These are phyloP conservation scores for Aspiorhynchus laticeps DNA, from an alignment of 2,113 vertebrate genomes.

Conservation along the genomic window DNA sequence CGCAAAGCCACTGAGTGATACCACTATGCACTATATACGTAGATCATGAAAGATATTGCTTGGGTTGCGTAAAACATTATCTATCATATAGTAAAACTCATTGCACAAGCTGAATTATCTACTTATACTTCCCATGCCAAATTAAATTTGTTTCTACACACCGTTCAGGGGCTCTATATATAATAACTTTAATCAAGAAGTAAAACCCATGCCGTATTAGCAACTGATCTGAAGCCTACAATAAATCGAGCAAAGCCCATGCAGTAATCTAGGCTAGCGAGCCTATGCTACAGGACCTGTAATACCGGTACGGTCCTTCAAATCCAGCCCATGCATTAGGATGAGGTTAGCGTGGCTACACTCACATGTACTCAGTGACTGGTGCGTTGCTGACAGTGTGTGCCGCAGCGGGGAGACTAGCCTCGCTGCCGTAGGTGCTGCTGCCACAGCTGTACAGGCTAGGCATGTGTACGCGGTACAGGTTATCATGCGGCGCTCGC, in stretches of 20 bases:
- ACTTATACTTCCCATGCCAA: background rate
- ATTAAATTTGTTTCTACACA: background rate
- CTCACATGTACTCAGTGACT: slow-evolving; percentile 98
- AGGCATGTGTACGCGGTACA: slow-evolving; percentile 98
- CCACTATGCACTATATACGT: background rate
- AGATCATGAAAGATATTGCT: background rate
- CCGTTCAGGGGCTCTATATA: background rate
- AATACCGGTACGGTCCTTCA: slow-evolving; percentile 3
- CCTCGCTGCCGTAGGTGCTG: slow-evolving; percentile 93
- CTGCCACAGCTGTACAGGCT: slow-evolving; percentile 98
- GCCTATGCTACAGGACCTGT: slow-evolving; percentile 16
- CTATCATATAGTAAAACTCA: background rate
- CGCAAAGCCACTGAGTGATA: slow-evolving; percentile 22
- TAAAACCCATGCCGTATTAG: slow-evolving; percentile 36
- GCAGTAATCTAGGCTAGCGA: slow-evolving; percentile 24
- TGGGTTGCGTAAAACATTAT: background rate
- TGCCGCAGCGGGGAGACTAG: slow-evolving; percentile 93
- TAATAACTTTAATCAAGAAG: background rate
- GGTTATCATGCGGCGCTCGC: slow-evolving; percentile 89
- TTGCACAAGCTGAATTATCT: slow-evolving; percentile 3
- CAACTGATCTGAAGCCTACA: slow-evolving; percentile 3
- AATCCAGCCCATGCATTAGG: slow-evolving; percentile 41
- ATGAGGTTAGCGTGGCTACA: slow-evolving; percentile 51
- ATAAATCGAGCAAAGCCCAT: slow-evolving; percentile 31
- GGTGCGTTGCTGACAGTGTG: slow-evolving; percentile 99